A percentile compares a stretch with the other conserved stretches of the same genome.
phyloP scores from a whole-genome alignment of 2,888 invertebrate genomes.

The Brachylomia viminalis region DNA sequence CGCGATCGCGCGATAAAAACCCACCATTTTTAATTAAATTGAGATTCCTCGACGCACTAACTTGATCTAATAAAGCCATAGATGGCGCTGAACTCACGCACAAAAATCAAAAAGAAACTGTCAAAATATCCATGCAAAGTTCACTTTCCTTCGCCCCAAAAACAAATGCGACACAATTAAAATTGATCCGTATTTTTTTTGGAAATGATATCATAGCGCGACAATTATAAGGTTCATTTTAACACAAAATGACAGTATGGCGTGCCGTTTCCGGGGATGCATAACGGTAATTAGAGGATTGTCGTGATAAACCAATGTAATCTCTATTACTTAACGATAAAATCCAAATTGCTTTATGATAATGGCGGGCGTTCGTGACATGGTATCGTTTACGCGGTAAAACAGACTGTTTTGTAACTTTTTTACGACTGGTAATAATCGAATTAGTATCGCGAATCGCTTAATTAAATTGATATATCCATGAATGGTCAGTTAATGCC shows the following conservation, averaged over 20 bases:
- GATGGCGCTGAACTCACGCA: slow-evolving; percentile 47
- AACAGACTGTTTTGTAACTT: slow-evolving; percentile 84
- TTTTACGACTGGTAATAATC: slow-evolving; percentile 87
- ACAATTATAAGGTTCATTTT: slow-evolving; percentile 72
- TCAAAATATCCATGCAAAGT: slow-evolving; percentile 1
- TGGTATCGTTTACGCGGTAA: slow-evolving; percentile 81
- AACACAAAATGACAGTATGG: slow-evolving; percentile 69
- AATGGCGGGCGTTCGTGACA: slow-evolving; percentile 79
- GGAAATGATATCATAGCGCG: slow-evolving; percentile 66
- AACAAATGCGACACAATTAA: slow-evolving; percentile 52
- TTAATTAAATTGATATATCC: slow-evolving; percentile 88
- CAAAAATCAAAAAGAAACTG: slow-evolving; percentile 29
- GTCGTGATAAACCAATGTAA: slow-evolving; percentile 86
- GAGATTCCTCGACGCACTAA: slow-evolving; percentile 82
- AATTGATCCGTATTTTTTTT: slow-evolving; percentile 41
- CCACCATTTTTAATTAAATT: slow-evolving; percentile 88
- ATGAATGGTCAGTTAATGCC: slow-evolving; percentile 69
- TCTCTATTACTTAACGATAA: slow-evolving; percentile 86
- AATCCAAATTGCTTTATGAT: slow-evolving; percentile 87
- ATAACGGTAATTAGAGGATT: slow-evolving; percentile 84
- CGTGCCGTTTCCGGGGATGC: slow-evolving; percentile 79
- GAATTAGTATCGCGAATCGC: slow-evolving; percentile 88
- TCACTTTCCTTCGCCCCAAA: slow-evolving; percentile 43
- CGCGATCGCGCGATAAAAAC: slow-evolving; percentile 83
- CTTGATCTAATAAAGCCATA: slow-evolving; percentile 73